A percentile compares a stretch with the other conserved stretches of the same genome.
These are phyloP conservation scores for Phaenicophaeus curvirostris DNA, from an alignment of 2,797 vertebrate genomes.

Conservation along the genomic window DNA sequence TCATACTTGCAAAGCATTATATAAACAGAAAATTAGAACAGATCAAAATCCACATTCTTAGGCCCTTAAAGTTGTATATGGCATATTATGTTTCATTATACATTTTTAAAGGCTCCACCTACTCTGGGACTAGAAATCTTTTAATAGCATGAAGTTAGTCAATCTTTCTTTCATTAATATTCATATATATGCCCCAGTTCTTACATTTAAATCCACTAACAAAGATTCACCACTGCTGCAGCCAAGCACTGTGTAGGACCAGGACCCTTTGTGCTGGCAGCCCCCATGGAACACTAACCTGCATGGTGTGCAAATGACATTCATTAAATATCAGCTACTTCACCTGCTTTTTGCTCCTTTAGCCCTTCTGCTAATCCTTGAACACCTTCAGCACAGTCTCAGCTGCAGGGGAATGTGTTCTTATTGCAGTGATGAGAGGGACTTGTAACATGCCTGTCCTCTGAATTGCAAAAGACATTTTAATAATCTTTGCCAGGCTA, in stretches of 20 bases:
- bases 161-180: slow-evolving; percentile 66
- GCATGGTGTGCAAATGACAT: background rate
- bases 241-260: background rate
- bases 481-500: background rate
- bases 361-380: background rate
- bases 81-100: slow-evolving; percentile 11
- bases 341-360: background rate
- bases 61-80: background rate
- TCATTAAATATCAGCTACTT: background rate
- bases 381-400: background rate
- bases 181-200: slow-evolving; percentile 54
- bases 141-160: slow-evolving; percentile 63
- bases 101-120: slow-evolving; percentile 30
- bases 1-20: background rate
- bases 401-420: background rate
- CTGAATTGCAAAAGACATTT: slow-evolving; percentile 1
- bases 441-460: background rate
- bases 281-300: background rate
- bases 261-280: background rate
- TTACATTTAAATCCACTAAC: slow-evolving; percentile 32
- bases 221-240: background rate
- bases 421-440: background rate
- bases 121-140: slow-evolving; percentile 42
- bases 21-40: background rate
- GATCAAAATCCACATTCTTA: background rate